Evolutionary conservation across 30 jellyfish, hydroid and myxozoan genomes (phyloP).

Genomic region (Aurelia sp.): DNA sequence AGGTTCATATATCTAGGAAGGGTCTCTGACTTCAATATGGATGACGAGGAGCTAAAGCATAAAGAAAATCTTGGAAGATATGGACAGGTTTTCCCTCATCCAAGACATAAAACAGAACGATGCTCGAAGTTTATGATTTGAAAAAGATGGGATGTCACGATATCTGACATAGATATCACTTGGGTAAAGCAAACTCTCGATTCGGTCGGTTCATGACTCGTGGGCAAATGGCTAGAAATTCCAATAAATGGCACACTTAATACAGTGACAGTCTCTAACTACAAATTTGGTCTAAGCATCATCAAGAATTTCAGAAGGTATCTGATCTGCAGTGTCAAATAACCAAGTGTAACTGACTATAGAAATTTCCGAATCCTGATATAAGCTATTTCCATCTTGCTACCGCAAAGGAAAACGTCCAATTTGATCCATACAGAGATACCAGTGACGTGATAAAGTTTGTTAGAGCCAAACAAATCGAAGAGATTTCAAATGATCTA

Average conservation of each 20-base stretch:
- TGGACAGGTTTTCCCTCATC: slow-evolving; percentile 12
- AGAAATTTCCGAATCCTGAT: slow-evolving; percentile 18
- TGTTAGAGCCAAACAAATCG: background rate
- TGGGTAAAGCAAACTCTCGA: slow-evolving; percentile 14
- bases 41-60: background rate
- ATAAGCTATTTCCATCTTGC: slow-evolving; percentile 6
- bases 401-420: slow-evolving; percentile 21
- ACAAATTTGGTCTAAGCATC: background rate
- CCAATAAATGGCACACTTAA: slow-evolving; percentile 23
- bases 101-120: background rate
- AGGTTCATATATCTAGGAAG: slow-evolving; percentile 16
- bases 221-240: slow-evolving; percentile 25
- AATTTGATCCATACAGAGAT: background rate
- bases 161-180: background rate
- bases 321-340: slow-evolving; percentile 2
- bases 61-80: slow-evolving; percentile 8
- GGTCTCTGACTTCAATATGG: background rate
- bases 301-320: slow-evolving; percentile 7
- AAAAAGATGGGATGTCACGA: slow-evolving; percentile 9
- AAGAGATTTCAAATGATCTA: background rate
- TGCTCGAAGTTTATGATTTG: background rate
- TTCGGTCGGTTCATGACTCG: slow-evolving; percentile 3
- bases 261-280: slow-evolving; percentile 6
- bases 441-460: background rate
- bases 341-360: background rate